Conservation (phyloP, 2,113 vertebrate species). For the Amphiprion percula region DNA sequence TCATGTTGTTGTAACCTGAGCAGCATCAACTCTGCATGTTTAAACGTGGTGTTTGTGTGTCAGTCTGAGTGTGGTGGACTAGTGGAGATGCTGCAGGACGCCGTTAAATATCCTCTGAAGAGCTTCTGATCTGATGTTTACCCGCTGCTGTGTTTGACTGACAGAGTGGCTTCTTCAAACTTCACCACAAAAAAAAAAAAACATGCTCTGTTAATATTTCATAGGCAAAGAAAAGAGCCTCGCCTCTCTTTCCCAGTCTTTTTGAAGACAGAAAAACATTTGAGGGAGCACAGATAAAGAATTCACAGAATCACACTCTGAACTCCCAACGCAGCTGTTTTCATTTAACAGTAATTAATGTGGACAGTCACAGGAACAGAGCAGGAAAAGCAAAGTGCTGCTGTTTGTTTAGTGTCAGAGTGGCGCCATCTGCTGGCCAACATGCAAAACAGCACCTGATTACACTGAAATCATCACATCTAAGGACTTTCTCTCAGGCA, state of each 20-base stretch:
- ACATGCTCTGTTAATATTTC: slow-evolving; percentile 51
- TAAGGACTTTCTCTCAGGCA: too few species aligned
- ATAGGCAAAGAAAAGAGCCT: slow-evolving; percentile 37
- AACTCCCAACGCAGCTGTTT: neutral
- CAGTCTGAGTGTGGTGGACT: slow-evolving; percentile 19
- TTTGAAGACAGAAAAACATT: slow-evolving; percentile 22
- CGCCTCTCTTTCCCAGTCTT: slow-evolving; percentile 26
- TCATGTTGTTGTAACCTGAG: neutral
- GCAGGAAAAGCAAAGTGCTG: neutral
- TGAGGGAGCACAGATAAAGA: neutral
- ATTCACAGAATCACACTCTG: neutral
- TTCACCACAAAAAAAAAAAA: slow-evolving; percentile 44
- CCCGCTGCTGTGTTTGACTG: slow-evolving; percentile 35
- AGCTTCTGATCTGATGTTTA: too few species aligned
- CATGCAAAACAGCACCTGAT: neutral
- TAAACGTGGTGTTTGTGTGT: slow-evolving; percentile 14
- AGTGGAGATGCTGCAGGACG: slow-evolving; percentile 16
- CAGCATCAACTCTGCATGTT: neutral
- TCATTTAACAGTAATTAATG: neutral
- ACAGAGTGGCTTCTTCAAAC: slow-evolving; percentile 25
- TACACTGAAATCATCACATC: too few species aligned
- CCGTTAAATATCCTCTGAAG: slow-evolving; percentile 8
- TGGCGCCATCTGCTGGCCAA: slow-evolving; percentile 52
- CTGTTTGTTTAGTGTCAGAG: neutral
- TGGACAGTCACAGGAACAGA: too few species aligned